Evolutionary conservation across 2,113 vertebrate species (phyloP).

Genomic region (Daphoenositta chrysoptera): DNA sequence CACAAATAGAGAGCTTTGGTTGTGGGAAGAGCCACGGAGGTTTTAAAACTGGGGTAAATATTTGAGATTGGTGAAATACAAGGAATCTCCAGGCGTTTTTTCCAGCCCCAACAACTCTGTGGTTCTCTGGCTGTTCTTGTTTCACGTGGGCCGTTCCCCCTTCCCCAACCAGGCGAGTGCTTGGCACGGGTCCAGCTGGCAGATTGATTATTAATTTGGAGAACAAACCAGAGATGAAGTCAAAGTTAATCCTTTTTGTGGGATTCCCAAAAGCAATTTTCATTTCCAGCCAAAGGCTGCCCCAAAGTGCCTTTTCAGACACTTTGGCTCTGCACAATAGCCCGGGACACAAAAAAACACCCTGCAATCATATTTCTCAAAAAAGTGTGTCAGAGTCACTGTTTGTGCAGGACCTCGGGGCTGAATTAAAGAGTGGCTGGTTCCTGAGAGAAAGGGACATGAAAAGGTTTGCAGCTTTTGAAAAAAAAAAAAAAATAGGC

Average conservation of each 20-base stretch:
- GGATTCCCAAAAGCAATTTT: slow-evolving; percentile 69
- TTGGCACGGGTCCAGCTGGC: slow-evolving; percentile 21
- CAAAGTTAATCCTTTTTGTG: slow-evolving; percentile 66
- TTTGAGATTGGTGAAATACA: not conserved
- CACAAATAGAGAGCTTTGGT: not conserved
- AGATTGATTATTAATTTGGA: slow-evolving; percentile 68
- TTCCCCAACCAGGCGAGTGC: not conserved
- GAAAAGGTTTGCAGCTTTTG: not conserved
- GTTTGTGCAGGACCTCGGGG: not conserved
- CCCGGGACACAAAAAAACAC: not conserved
- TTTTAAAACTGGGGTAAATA: not conserved
- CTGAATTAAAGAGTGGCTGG: not conserved
- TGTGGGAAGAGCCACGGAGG: not conserved
- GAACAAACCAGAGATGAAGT: slow-evolving; percentile 48
- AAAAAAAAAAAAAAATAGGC: not conserved
- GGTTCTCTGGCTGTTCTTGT: not conserved
- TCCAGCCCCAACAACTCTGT: not conserved
- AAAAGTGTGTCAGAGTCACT: not conserved
- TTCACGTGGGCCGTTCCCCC: not conserved
- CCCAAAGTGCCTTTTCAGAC: slow-evolving; percentile 13
- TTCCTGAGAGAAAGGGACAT: not conserved
- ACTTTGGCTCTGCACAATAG: slow-evolving; percentile 12
- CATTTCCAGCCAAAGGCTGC: slow-evolving; percentile 55
- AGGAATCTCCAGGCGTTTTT: not conserved
- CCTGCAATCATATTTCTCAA: not conserved